phyloP scores from a whole-genome alignment of 2,888 invertebrate species.

The Spialia ferax region DNA sequence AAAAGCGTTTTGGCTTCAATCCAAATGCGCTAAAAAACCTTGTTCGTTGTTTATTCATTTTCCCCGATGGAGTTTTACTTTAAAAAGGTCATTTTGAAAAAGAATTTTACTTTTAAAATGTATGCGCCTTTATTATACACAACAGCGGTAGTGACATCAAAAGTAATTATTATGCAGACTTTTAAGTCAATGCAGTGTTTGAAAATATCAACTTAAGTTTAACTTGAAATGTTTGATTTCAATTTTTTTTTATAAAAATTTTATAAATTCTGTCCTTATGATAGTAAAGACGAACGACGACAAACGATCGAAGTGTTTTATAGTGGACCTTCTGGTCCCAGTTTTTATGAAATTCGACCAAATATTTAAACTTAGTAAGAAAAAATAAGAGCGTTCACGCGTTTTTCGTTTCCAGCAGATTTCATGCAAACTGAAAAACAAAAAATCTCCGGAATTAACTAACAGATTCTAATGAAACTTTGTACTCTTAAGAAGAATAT shows the following conservation, averaged over 20 bases:
- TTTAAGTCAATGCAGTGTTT: conserved; percentile 4
- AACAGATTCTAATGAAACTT: no score
- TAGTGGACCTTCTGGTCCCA: no score
- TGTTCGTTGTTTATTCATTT: conserved; percentile 42
- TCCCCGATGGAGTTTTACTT: conserved; percentile 41
- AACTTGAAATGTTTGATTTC: neutral
- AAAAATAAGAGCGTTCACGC: no score
- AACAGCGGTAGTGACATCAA: conserved; percentile 6
- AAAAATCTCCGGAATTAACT: no score
- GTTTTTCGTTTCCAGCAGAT: no score
- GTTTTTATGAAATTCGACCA: no score
- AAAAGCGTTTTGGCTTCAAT: conserved; percentile 41
- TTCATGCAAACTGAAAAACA: no score
- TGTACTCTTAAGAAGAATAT: no score
- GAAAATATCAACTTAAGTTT: conserved; percentile 2
- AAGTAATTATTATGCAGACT: conserved; percentile 13
- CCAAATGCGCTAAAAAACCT: conserved; percentile 41
- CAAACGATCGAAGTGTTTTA: no score
- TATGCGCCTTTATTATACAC: conserved; percentile 15
- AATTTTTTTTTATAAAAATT: neutral
- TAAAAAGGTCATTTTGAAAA: conserved; percentile 35
- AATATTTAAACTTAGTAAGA: neutral
- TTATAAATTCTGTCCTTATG: no score
- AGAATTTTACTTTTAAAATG: conserved; percentile 31
- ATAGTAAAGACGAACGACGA: no score